Evolutionary conservation across 2,113 vertebrate species (phyloP).

Genomic region (Fulmarus glacialis): DNA sequence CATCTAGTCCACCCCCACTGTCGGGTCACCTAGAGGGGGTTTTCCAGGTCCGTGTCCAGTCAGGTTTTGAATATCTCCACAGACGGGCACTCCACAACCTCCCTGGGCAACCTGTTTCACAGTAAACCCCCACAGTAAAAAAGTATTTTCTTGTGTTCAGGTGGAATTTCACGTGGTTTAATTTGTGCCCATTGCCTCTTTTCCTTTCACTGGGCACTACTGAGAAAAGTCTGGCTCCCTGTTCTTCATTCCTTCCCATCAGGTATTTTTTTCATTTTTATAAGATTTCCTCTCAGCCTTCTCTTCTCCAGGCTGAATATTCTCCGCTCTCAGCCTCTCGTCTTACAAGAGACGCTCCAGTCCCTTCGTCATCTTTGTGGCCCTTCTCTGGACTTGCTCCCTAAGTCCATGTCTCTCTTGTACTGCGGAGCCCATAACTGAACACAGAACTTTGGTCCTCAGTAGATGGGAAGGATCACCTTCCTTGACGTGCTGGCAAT

Average conservation of each 20-base stretch:
- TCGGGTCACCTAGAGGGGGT: not conserved
- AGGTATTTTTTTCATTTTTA: not conserved
- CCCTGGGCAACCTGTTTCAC: not conserved
- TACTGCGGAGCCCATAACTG: not conserved
- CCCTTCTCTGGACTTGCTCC: not conserved
- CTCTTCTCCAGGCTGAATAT: not conserved
- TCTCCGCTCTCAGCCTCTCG: not conserved
- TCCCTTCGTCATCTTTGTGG: not conserved
- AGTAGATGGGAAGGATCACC: not conserved
- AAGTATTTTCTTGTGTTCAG: not conserved
- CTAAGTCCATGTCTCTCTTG: not conserved
- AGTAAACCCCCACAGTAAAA: not conserved
- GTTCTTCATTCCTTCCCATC: not conserved
- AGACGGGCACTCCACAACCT: not conserved
- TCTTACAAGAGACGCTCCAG: not conserved
- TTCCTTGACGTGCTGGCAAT: not conserved
- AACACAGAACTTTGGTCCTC: not conserved
- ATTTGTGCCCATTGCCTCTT: not conserved
- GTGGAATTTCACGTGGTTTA: not conserved
- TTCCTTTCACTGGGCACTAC: not conserved
- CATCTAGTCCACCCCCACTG: not conserved
- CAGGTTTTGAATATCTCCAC: not conserved
- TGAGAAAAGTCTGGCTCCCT: not conserved
- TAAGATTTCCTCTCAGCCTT: not conserved
- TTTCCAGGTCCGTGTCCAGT: not conserved